Base-by-base conservation (phyloP, 2,888 invertebrate species). In the Cancer borealis region DNA sequence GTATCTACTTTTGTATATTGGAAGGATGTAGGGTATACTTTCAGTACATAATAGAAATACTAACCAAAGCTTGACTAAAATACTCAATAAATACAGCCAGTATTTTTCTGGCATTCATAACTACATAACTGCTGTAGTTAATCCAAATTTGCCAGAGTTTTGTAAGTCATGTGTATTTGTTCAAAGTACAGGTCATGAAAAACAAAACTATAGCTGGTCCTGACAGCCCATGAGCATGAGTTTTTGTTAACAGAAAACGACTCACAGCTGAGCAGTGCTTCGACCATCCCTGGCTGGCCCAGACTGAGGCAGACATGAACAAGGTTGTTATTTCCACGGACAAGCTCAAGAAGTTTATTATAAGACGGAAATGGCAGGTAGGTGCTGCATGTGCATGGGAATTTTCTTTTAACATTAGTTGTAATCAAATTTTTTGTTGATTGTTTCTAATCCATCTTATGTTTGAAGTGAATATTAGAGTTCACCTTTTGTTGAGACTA, bases 301-400 rank as follows among this genome's bases (percentile, higher is more conserved):
- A 97, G 96, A 96, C 96, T 46, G 95, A 95, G 73, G 93, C 60
- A 39, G 92, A 95, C 45, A 94, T 95, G 93, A 95, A 96, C 66
- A 92, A 95, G 88, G 94, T 95, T 17, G 96, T 96, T 26, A 73
- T 96, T 12, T 94, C 95, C 96, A 98, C 98, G 4, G 98, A 98
- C 96, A 98, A 98, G 96, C 97, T 98, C 8, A 98, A 98, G 96
- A 98, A 98, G 96, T 98, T 98, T 96, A 98, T 98, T 93, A 98
- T 98, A 96, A 97, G 98, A 96, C 97, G 98, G 96, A 98, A 98
- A 97, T 98, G 98, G 98, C 98, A 98, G 98, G 98, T 98, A 97
- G 96, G 73, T 73, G 10, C 26, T 73, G 73, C 73, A 73, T 73
- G 73, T 73, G 73, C 26, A 60, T 60, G 60, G 60, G 10, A 17